Evolutionary conservation across 2,888 invertebrate genomes (phyloP).

Genomic region (Conomelus anceps): DNA sequence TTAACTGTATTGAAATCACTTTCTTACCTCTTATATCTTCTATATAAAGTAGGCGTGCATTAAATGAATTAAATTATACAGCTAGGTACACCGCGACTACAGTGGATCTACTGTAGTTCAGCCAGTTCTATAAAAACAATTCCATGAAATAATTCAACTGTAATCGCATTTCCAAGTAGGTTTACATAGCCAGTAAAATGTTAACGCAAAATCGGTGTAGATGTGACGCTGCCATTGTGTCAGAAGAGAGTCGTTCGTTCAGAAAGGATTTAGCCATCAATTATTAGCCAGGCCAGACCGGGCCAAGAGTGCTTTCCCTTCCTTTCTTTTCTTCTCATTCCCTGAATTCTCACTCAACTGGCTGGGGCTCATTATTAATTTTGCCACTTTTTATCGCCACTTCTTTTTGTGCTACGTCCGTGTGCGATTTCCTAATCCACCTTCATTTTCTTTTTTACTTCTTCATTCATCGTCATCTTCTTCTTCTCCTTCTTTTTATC

Average conservation of each 20-base stretch:
- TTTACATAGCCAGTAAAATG: background rate
- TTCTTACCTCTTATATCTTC: too few species aligned
- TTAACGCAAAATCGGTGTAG: background rate
- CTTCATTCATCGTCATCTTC: background rate
- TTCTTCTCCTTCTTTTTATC: background rate
- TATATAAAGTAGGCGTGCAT: too few species aligned
- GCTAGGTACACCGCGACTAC: background rate
- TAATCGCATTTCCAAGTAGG: background rate
- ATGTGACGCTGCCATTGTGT: background rate
- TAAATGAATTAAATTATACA: too few species aligned
- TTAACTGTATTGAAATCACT: too few species aligned
- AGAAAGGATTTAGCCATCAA: background rate
- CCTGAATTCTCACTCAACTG: background rate
- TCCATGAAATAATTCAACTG: background rate
- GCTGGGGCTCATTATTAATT: background rate
- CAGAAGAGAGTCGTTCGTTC: background rate
- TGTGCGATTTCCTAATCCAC: too few species aligned
- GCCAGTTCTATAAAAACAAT: background rate
- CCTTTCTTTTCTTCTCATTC: background rate
- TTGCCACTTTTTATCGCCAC: background rate
- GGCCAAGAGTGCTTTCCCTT: background rate
- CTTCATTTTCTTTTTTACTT: background rate
- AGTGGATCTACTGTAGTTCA: background rate
- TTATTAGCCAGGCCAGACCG: background rate
- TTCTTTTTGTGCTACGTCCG: too few species aligned